These are phyloP conservation scores for Pseudochirops corinnae DNA, from an alignment of 2,797 vertebrate species.

Conservation along the genomic window DNA sequence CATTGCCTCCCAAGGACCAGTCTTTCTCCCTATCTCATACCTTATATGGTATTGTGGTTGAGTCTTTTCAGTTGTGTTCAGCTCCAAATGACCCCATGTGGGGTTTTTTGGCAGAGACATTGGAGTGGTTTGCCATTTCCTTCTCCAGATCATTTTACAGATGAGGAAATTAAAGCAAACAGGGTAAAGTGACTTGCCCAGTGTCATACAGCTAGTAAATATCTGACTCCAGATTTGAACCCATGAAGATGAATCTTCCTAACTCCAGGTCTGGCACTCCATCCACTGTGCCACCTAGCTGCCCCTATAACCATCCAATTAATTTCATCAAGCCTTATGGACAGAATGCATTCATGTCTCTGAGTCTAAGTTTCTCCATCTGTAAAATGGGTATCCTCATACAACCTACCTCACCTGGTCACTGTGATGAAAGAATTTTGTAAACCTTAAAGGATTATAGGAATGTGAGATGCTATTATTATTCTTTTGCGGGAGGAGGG, in stretches of 20 bases:
- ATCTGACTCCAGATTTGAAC: not conserved
- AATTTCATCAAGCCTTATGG: not conserved
- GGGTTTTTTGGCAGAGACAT: not conserved
- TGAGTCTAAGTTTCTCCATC: not conserved
- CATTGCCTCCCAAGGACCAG: not conserved
- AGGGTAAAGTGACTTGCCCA: not conserved
- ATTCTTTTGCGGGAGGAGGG: not conserved
- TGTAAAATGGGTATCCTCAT: not conserved
- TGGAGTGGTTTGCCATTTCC: not conserved
- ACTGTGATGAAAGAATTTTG: not conserved
- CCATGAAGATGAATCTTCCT: too few relatives aligned
- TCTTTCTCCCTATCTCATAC: not conserved
- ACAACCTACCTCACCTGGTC: not conserved
- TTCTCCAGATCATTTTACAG: not conserved
- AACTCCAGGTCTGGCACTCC: not conserved
- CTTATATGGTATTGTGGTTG: not conserved
- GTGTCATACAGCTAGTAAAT: not conserved
- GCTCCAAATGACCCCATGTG: not conserved
- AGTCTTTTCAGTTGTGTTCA: not conserved
- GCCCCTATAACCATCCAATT: not conserved
- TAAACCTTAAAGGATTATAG: not conserved
- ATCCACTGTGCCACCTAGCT: not conserved
- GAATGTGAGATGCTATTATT: not conserved
- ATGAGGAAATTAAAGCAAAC: not conserved
- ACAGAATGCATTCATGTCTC: not conserved